These are phyloP conservation scores for Tetramorium simillimum DNA, from an alignment of 1,140 invertebrate species.

Conservation along the genomic window DNA sequence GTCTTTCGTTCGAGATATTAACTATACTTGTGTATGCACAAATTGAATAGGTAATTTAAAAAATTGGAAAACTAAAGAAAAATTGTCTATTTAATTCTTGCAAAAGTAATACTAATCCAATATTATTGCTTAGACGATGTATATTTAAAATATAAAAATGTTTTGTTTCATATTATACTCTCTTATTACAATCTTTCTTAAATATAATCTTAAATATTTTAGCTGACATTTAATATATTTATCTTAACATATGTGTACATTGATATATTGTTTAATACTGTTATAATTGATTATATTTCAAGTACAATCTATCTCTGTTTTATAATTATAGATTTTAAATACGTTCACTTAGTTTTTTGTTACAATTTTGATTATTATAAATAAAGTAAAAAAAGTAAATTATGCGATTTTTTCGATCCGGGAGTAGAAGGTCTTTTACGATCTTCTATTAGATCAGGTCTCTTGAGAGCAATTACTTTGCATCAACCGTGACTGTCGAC, in stretches of 20 bases:
- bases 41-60: neutral
- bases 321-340: neutral
- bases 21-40: neutral
- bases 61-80: neutral
- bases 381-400: neutral
- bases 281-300: neutral
- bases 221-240: neutral
- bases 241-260: neutral
- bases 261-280: neutral
- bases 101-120: neutral
- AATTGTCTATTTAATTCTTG: neutral
- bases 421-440: neutral
- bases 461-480: slow-evolving; percentile 12
- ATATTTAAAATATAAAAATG: slow-evolving; percentile 3
- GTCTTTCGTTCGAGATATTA: neutral
- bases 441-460: neutral
- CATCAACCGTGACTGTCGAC: neutral
- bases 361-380: neutral
- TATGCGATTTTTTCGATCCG: neutral
- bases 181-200: neutral
- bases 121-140: neutral
- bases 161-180: neutral
- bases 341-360: neutral
- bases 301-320: neutral
- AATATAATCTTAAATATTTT: neutral